Conservation (phyloP, 2,113 vertebrate genomes). For the Pelmatolapia mariae region DNA sequence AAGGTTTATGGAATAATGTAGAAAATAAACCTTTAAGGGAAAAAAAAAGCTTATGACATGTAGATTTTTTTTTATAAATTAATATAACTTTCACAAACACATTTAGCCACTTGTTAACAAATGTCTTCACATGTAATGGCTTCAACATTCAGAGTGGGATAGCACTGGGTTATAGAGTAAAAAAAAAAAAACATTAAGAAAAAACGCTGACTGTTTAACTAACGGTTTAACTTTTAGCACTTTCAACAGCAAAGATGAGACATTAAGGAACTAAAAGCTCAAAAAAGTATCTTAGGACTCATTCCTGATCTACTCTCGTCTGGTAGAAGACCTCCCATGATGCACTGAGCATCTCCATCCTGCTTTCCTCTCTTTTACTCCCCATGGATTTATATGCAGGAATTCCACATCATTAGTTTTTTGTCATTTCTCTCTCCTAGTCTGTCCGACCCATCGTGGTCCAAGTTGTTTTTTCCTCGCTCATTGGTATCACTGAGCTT, state of each 20-base stretch:
- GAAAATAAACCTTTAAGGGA: neutral
- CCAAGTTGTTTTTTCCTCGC: neutral
- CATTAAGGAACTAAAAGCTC: neutral
- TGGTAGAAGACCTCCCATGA: neutral
- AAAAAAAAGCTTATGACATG: rapidly evolving
- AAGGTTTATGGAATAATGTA: neutral
- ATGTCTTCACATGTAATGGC: rapidly evolving
- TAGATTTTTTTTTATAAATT: neutral
- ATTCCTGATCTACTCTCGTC: neutral
- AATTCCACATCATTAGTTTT: neutral
- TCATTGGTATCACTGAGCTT: neutral
- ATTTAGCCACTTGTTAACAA: neutral
- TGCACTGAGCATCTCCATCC: neutral
- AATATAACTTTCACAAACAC: neutral
- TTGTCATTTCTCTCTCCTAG: neutral
- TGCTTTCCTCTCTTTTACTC: neutral
- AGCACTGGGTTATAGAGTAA: neutral
- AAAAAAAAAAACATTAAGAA: neutral
- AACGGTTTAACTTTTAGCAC: neutral
- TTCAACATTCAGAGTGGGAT: neutral
- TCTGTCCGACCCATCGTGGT: neutral
- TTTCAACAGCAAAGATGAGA: neutral
- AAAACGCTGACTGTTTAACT: neutral
- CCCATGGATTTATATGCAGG: neutral
- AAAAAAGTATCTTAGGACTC: neutral